A percentile compares a stretch with the other conserved stretches of the same genome.
Conservation (phyloP, 2,113 vertebrate species). For the Leucosticte australis region DNA sequence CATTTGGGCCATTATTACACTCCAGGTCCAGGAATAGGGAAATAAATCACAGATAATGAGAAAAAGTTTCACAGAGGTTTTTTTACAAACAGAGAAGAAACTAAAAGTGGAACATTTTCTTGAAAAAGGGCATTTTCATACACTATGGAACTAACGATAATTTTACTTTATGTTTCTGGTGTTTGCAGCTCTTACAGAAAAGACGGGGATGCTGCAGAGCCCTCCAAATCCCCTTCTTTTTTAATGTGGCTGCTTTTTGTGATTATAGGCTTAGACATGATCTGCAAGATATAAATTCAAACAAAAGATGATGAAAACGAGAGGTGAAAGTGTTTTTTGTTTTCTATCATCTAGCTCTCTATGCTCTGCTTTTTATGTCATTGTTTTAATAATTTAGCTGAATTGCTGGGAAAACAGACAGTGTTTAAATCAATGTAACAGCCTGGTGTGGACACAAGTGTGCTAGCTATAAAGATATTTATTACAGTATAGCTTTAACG, state of each 20-base stretch:
- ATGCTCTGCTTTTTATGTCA: neutral
- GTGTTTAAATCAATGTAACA: constrained; percentile 44
- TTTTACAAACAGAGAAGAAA: neutral
- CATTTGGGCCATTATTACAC: constrained; percentile 50
- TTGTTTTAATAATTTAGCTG: constrained; percentile 50
- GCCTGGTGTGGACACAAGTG: neutral
- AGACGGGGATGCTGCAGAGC: neutral
- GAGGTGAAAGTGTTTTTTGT: constrained; percentile 15
- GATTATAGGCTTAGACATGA: neutral
- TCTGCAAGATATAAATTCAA: constrained; percentile 1
- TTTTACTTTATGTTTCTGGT: neutral
- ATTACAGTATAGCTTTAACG: neutral
- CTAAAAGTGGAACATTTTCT: neutral
- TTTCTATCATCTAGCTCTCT: neutral
- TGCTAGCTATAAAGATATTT: constrained; percentile 10
- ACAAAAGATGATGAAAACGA: neutral
- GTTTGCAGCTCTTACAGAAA: neutral
- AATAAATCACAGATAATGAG: constrained; percentile 58
- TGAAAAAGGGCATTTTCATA: neutral
- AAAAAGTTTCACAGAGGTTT: constrained; percentile 38
- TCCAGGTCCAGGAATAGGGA: constrained; percentile 2
- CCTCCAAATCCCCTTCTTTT: neutral
- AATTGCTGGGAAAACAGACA: constrained; percentile 22
- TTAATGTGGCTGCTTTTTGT: neutral
- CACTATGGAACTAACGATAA: neutral